Evolutionary conservation across 1,140 invertebrate species (phyloP), one percentile per base, ranked within the genome.

Genomic region (Drosophila seguyi): DNA sequence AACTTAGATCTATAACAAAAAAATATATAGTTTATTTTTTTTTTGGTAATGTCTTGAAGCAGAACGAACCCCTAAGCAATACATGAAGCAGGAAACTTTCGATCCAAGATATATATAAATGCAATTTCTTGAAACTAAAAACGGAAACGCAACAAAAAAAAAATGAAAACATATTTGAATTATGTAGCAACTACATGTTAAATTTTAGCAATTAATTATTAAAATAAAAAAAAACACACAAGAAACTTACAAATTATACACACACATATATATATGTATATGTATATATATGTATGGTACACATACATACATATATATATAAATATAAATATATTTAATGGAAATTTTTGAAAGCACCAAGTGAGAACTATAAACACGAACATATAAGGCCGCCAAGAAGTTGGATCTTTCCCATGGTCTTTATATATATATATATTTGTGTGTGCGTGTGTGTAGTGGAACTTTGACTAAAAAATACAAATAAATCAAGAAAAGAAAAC

Each of bases 141-240:
- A 36, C 31, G 13, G 14, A 53, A 41, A 38, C 44, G 45, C n/a
- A n/a, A n/a, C n/a, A n/a, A n/a, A 10, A 31, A 34, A 18, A 61
- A 55, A 34, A 68, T 11, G 44, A 38, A 82, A 75, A 86, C 82
- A 83, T 88, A 88, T 88, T 83, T 69, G 60, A 87, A 88, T 83
- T 80, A 88, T 87, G 84, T 87, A 88, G 84, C 67, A 88, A 87
- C 84, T 88, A 88, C 84, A 87, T 88, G 84, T 88, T 88, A 88
- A 87, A 87, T 76, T 77, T 83, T 83, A 84, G 81, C 62, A 84
- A 85, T 77, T 86, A 86, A 79, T 71, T 80, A 76, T 62, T 72
- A 42, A 62, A 77, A 55, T 39, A 14, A 65, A 53, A 25, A 48
- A 41, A 55, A 18, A 44, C 8, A 31, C n/a, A n/a, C n/a, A n/a